A percentile compares a stretch with the other conserved stretches of the same genome.
Evolutionary conservation across 2,113 vertebrate genomes (phyloP).

Genomic region (Capreolus pygargus): DNA sequence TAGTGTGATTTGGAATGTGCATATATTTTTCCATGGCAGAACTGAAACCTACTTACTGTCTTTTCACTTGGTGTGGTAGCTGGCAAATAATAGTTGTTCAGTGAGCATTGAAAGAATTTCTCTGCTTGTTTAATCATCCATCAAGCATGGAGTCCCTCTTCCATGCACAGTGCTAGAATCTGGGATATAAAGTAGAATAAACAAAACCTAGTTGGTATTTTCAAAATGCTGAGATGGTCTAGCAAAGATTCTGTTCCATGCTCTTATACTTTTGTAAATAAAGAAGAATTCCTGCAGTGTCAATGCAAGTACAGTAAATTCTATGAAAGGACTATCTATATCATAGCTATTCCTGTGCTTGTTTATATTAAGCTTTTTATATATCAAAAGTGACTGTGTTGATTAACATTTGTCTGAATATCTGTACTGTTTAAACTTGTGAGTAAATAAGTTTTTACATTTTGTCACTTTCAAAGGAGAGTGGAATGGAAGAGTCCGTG

Average conservation of each 20-base stretch:
- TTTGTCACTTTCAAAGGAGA: slow-evolving; percentile 6
- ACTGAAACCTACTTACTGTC: neutral
- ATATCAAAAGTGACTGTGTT: neutral
- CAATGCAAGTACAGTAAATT: neutral
- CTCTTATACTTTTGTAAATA: neutral
- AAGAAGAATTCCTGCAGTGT: neutral
- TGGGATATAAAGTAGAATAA: slow-evolving; percentile 12
- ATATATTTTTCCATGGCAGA: neutral
- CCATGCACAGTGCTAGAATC: neutral
- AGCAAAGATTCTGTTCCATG: neutral
- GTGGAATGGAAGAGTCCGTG: neutral
- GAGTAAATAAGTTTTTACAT: neutral
- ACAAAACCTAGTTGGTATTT: neutral
- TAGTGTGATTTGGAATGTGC: neutral
- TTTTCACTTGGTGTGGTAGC: neutral
- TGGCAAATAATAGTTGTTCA: slow-evolving; percentile 13
- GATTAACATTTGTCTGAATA: slow-evolving; percentile 28
- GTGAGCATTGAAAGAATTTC: slow-evolving; percentile 21
- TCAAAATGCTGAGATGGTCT: neutral
- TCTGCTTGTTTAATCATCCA: slow-evolving; percentile 14
- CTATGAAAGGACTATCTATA: neutral
- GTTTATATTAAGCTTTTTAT: neutral
- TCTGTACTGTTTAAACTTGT: slow-evolving; percentile 22
- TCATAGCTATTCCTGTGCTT: neutral
- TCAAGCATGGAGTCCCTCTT: neutral